Evolutionary conservation across 2,888 invertebrate species (phyloP).

Genomic region (Pterostichus madidus): DNA sequence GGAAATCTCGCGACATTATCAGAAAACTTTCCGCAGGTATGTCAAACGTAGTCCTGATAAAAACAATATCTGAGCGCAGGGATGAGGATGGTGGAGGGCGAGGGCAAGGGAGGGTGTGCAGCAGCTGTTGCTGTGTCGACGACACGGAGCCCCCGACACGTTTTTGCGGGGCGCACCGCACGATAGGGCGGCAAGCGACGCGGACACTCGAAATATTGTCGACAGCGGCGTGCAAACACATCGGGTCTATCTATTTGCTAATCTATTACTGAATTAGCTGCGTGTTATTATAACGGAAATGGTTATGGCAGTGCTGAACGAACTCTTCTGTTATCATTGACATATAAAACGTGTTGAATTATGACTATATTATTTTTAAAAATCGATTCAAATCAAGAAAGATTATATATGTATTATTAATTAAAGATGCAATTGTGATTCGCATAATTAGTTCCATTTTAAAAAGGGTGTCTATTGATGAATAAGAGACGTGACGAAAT

Average conservation of each 20-base stretch:
- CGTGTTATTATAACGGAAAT: not conserved
- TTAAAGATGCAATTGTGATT: no score
- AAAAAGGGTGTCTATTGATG: no score
- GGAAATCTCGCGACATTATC: slow-evolving; percentile 68
- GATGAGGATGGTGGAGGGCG: not conserved
- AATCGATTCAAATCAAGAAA: no score
- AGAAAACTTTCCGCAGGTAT: slow-evolving; percentile 65
- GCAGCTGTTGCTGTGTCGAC: slow-evolving; percentile 42
- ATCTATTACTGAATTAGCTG: slow-evolving; percentile 21
- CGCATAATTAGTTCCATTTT: no score
- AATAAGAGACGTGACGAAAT: no score
- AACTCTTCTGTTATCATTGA: no score
- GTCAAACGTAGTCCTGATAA: slow-evolving; percentile 34
- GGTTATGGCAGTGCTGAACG: no score
- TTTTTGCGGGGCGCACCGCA: slow-evolving; percentile 57
- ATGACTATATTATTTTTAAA: no score
- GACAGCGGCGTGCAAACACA: slow-evolving; percentile 33
- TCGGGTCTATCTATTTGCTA: slow-evolving; percentile 20
- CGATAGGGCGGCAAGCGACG: slow-evolving; percentile 1
- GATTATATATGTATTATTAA: no score
- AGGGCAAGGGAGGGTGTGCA: not conserved
- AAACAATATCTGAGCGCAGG: slow-evolving; percentile 54
- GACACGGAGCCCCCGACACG: slow-evolving; percentile 35
- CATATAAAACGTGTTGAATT: no score
- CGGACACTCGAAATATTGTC: slow-evolving; percentile 32